phyloP scores from a whole-genome alignment of 2,888 invertebrate species.

The Diarsia rubi region DNA sequence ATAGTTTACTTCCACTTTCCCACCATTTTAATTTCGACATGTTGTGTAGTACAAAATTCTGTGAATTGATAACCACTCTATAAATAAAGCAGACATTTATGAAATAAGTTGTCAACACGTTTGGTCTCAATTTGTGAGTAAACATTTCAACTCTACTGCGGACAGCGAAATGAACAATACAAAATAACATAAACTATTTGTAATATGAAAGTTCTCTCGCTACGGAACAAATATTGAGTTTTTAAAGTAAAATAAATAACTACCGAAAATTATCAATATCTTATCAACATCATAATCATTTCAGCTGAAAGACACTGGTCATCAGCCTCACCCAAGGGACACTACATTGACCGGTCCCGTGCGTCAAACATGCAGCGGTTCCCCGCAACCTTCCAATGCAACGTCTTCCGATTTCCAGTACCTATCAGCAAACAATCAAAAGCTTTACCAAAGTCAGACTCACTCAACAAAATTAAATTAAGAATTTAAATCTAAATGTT shows the following conservation, averaged over 20 bases:
- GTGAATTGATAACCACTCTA: not conserved
- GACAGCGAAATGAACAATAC: conserved; percentile 14
- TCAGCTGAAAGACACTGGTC: too few species aligned
- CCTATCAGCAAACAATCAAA: not conserved
- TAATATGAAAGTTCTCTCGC: not conserved
- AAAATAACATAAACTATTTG: not conserved
- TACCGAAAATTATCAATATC: not conserved
- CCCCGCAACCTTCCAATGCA: too few species aligned
- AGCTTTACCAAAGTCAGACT: not conserved
- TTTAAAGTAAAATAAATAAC: not conserved
- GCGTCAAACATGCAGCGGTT: too few species aligned
- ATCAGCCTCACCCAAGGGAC: too few species aligned
- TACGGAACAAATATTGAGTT: conserved; percentile 7
- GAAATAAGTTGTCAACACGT: conserved; percentile 7
- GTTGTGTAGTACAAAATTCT: not conserved
- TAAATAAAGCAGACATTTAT: not conserved
- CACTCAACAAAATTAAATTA: too few species aligned
- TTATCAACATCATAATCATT: too few species aligned
- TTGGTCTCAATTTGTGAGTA: not conserved
- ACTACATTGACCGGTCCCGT: too few species aligned
- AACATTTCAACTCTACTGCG: not conserved
- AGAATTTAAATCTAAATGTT: too few species aligned
- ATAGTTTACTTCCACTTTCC: not conserved
- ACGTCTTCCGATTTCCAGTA: too few species aligned
- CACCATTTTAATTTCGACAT: not conserved